A percentile compares a stretch with the other conserved stretches of the same genome.
These are phyloP conservation scores for Hirudo medicinalis DNA, from an alignment of 1,140 invertebrate species.

Conservation along the genomic window DNA sequence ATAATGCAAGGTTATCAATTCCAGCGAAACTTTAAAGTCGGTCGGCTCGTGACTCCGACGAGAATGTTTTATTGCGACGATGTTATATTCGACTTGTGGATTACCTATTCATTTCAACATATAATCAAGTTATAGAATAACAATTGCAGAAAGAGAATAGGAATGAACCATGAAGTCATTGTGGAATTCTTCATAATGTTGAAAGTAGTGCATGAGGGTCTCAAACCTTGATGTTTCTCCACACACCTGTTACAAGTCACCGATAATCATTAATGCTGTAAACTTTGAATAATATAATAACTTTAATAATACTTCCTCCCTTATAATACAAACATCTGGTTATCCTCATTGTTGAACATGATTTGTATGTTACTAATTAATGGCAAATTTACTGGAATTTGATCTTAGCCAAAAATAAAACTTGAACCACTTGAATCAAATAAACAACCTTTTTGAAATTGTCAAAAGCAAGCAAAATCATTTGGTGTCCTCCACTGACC, in stretches of 20 bases:
- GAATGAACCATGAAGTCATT: conserved; percentile 89
- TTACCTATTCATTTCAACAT: no score
- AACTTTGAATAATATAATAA: neutral
- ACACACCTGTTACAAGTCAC: conserved; percentile 34
- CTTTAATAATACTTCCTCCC: neutral
- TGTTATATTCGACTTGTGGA: no score
- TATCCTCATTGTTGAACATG: no score
- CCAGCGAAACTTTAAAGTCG: no score
- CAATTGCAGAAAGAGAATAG: neutral
- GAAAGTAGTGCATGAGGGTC: conserved; percentile 94
- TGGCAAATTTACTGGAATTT: no score
- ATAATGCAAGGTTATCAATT: no score
- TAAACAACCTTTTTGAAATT: conserved; percentile 80
- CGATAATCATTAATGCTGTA: no score
- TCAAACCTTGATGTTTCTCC: conserved; percentile 75
- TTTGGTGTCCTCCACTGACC: conserved; percentile 93
- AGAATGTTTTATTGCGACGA: no score
- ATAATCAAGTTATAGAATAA: neutral
- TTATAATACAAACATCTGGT: no score
- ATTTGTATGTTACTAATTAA: no score
- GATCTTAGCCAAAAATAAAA: no score
- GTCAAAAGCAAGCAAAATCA: conserved; percentile 89
- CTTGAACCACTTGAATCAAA: neutral
- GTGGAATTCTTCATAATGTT: conserved; percentile 88
- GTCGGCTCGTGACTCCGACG: no score